phyloP scores from a whole-genome alignment of 2,113 vertebrate species.

The Platichthys flesus region DNA sequence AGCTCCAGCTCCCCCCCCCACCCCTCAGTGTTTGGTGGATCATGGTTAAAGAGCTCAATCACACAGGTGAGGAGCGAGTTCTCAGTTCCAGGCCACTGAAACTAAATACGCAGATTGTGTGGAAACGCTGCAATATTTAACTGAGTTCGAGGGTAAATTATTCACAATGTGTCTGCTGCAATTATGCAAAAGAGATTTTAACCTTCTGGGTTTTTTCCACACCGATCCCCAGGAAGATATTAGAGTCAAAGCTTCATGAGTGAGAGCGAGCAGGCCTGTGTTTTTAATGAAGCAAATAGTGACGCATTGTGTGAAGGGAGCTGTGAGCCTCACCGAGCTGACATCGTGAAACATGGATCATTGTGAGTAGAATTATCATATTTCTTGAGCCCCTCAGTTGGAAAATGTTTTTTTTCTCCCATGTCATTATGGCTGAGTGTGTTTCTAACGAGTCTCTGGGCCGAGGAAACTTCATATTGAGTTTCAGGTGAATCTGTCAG shows the following conservation, averaged over 20 bases:
- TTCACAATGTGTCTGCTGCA: constrained; percentile 41
- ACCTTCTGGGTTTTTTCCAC: neutral
- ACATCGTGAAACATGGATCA: neutral
- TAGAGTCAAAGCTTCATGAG: neutral
- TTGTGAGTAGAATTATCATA: neutral
- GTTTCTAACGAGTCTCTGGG: too few relatives aligned
- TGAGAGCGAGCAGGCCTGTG: neutral
- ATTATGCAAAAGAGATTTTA: constrained; percentile 40
- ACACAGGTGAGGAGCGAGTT: constrained; percentile 33
- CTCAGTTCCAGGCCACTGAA: constrained; percentile 12
- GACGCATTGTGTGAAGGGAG: neutral
- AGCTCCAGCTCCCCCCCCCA: constrained; percentile 31
- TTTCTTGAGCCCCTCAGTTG: neutral
- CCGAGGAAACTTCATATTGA: neutral
- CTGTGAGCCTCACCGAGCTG: neutral
- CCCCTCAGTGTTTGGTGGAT: neutral
- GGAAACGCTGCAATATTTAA: constrained; percentile 11
- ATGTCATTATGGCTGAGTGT: neutral
- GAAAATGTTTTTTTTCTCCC: neutral
- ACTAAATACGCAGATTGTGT: constrained; percentile 32
- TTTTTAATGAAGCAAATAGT: neutral
- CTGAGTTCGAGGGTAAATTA: constrained; percentile 26
- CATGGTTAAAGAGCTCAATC: constrained; percentile 39
- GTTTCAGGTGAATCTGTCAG: too few relatives aligned
- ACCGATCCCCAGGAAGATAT: neutral